Conservation (phyloP, 1,140 invertebrate genomes). For the Chymomyza costata region DNA sequence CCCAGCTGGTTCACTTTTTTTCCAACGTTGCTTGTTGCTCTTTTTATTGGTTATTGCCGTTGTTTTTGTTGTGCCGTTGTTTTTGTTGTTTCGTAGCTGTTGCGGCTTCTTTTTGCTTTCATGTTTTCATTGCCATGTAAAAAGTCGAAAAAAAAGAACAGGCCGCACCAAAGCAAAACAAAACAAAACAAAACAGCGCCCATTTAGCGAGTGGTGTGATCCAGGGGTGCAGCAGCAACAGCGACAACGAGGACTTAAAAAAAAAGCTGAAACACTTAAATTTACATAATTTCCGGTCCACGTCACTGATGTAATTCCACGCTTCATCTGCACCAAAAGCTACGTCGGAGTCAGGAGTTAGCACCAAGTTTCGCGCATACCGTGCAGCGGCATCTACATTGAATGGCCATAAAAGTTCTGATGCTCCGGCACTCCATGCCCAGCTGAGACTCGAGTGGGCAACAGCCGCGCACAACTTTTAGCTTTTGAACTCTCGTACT, state of each 20-base stretch:
- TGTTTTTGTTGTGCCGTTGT: conserved; percentile 28
- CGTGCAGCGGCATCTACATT: conserved; percentile 1
- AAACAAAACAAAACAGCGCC: no score
- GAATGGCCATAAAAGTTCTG: conserved; percentile 5
- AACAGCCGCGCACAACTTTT: conserved; percentile 27
- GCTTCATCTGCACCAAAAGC: conserved; percentile 45
- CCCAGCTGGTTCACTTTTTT: conserved; percentile 34
- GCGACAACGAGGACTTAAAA: no score
- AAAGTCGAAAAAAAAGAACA: conserved; percentile 30
- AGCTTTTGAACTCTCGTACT: conserved; percentile 35
- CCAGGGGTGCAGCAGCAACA: conserved; percentile 1
- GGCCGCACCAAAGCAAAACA: conserved; percentile 7
- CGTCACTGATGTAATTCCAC: conserved; percentile 64
- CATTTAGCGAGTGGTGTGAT: no score
- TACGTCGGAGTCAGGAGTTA: conserved; percentile 8
- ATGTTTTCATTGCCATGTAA: conserved; percentile 70
- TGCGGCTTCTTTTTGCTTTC: conserved; percentile 54
- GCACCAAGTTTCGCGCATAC: neutral
- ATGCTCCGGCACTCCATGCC: no score
- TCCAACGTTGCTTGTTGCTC: conserved; percentile 52
- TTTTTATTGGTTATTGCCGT: conserved; percentile 52
- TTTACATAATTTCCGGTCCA: conserved; percentile 71
- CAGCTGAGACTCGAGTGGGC: no score
- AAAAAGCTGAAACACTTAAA: conserved; percentile 60
- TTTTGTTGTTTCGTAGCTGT: conserved; percentile 42